A percentile compares a stretch with the other conserved stretches of the same genome.
Evolutionary conservation across 2,888 invertebrate species (phyloP).

Genomic region (Stenoptilia bipunctidactyla): DNA sequence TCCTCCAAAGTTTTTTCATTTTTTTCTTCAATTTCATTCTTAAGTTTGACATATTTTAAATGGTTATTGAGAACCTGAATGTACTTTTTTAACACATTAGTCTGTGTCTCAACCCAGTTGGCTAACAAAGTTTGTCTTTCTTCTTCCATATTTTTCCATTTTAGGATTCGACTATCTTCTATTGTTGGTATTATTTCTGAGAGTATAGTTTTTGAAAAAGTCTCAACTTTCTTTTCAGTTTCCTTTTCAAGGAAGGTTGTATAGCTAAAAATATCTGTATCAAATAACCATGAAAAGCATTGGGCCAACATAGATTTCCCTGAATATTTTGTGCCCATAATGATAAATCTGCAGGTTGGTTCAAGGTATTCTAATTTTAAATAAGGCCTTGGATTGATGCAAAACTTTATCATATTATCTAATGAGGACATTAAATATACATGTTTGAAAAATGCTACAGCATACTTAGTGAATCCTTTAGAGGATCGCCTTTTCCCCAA

Average conservation of each 20-base stretch:
- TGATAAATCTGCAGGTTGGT: slow-evolving; percentile 69
- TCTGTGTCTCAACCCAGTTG: slow-evolving; percentile 36
- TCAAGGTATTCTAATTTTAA: slow-evolving; percentile 69
- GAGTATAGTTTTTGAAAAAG: slow-evolving; percentile 35
- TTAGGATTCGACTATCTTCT: slow-evolving; percentile 36
- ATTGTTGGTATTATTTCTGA: slow-evolving; percentile 50
- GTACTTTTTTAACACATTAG: slow-evolving; percentile 25
- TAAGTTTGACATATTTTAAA: slow-evolving; percentile 19
- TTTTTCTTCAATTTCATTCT: slow-evolving; percentile 14
- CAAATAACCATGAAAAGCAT: slow-evolving; percentile 65
- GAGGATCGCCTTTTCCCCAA: slow-evolving; percentile 63
- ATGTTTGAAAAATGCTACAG: slow-evolving; percentile 73
- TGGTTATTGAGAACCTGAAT: slow-evolving; percentile 10
- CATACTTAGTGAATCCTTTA: slow-evolving; percentile 63
- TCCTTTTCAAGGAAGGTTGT: slow-evolving; percentile 26
- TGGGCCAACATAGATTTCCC: slow-evolving; percentile 72
- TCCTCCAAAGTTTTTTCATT: neutral
- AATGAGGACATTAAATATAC: slow-evolving; percentile 71
- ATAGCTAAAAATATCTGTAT: slow-evolving; percentile 53
- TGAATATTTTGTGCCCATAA: slow-evolving; percentile 71
- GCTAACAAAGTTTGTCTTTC: slow-evolving; percentile 38
- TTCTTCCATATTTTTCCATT: slow-evolving; percentile 46
- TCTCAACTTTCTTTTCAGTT: slow-evolving; percentile 33
- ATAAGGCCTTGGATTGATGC: slow-evolving; percentile 73
- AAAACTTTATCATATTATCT: slow-evolving; percentile 63